Percentiles rank a stretch among this genome's conserved stretches.
phyloP scores from a whole-genome alignment of 2,797 vertebrate species.

The Lagodon rhomboides region DNA sequence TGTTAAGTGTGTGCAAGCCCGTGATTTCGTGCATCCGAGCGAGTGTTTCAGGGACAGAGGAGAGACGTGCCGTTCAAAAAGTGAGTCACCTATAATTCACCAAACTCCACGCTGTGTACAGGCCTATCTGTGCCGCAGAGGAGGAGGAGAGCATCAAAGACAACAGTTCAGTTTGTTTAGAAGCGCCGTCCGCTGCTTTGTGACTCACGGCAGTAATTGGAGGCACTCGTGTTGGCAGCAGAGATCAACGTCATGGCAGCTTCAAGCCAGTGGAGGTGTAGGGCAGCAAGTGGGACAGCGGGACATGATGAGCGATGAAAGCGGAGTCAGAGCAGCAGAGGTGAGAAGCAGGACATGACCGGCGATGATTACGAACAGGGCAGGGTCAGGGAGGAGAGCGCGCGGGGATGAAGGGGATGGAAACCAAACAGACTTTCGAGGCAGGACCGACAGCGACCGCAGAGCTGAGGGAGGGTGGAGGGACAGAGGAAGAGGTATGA shows the following conservation, averaged over 20 bases:
- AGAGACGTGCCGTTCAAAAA: slow-evolving; percentile 35
- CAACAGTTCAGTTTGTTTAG: slow-evolving; percentile 51
- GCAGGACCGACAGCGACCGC: slow-evolving; percentile 7
- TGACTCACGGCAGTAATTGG: slow-evolving; percentile 64
- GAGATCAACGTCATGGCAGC: slow-evolving; percentile 49
- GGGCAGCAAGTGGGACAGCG: slow-evolving; percentile 58
- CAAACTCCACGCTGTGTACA: slow-evolving; percentile 4
- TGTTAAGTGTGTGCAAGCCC: slow-evolving; percentile 24
- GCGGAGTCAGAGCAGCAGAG: slow-evolving; percentile 62
- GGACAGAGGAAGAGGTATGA: slow-evolving; percentile 34
- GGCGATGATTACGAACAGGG: slow-evolving; percentile 57
- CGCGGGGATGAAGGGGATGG: slow-evolving; percentile 44
- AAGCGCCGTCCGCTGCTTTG: slow-evolving; percentile 35
- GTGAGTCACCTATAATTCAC: slow-evolving; percentile 61
- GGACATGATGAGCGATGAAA: slow-evolving; percentile 65
- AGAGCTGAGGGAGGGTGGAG: slow-evolving; percentile 14
- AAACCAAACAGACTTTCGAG: slow-evolving; percentile 45
- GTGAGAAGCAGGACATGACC: slow-evolving; percentile 68
- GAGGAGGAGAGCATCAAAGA: slow-evolving; percentile 39
- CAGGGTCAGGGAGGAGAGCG: slow-evolving; percentile 53
- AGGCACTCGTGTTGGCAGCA: slow-evolving; percentile 57
- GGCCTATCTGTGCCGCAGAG: slow-evolving; percentile 34
- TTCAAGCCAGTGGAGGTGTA: slow-evolving; percentile 56
- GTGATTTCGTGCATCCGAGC: slow-evolving; percentile 15
- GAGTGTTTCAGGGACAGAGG: slow-evolving; percentile 31